A percentile compares a stretch with the other conserved stretches of the same genome.
These are phyloP conservation scores for Andrena trimmerana DNA, from an alignment of 2,888 invertebrate species.

Conservation along the genomic window DNA sequence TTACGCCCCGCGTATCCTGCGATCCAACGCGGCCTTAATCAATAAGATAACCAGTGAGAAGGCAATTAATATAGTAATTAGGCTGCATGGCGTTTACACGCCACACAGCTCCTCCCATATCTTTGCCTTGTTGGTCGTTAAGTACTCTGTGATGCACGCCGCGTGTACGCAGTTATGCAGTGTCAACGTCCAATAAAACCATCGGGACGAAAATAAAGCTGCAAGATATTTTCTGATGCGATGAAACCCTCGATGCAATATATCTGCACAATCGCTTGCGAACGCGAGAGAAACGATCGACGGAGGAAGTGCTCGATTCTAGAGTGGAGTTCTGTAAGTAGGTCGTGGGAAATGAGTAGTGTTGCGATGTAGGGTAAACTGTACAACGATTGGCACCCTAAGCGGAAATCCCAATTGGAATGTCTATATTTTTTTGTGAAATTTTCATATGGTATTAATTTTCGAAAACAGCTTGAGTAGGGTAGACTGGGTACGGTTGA, in stretches of 20 bases:
- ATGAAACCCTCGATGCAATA: neutral
- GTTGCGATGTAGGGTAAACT: no score
- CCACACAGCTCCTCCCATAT: constrained; percentile 70
- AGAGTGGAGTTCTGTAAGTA: neutral
- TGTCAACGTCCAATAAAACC: constrained; percentile 56
- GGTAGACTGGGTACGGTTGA: no score
- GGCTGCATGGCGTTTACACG: constrained; percentile 71
- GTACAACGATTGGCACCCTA: no score
- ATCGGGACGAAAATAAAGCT: neutral
- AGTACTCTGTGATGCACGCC: constrained; percentile 2
- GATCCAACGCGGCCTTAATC: constrained; percentile 37
- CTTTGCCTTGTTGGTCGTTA: constrained; percentile 40
- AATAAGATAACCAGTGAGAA: constrained; percentile 34
- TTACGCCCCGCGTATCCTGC: neutral
- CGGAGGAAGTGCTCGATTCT: neutral
- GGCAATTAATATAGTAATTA: constrained; percentile 58
- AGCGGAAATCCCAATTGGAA: no score
- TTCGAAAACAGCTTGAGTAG: no score
- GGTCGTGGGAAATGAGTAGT: no score
- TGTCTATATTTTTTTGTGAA: no score
- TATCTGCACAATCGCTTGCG: neutral
- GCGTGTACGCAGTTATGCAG: constrained; percentile 36
- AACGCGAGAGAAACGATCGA: neutral
- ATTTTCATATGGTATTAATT: no score
- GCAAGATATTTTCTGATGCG: neutral